Conservation (phyloP, 2,888 invertebrate genomes). For the Sisyra nigra region DNA sequence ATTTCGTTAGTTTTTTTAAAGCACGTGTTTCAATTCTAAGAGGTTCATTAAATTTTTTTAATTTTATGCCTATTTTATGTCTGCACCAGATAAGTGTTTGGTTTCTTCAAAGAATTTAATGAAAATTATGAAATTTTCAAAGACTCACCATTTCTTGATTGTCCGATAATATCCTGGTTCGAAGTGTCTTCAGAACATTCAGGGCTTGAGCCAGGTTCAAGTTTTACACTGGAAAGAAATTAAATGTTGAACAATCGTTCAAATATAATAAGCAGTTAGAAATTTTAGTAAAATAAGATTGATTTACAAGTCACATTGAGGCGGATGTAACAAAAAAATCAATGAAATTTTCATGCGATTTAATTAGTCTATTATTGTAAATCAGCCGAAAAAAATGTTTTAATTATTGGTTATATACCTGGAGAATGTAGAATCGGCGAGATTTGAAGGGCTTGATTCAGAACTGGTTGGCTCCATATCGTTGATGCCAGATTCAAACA, state of each 20-base stretch:
- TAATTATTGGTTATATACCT: conserved; percentile 17
- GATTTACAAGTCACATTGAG: no score
- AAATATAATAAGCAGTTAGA: no score
- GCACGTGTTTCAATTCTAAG: conserved; percentile 24
- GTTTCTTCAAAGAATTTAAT: no score
- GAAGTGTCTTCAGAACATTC: conserved; percentile 27
- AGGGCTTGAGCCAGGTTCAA: conserved; percentile 26
- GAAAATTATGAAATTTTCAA: conserved; percentile 3
- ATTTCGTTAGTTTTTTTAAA: conserved; percentile 10
- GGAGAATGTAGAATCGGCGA: conserved; percentile 26
- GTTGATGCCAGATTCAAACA: conserved; percentile 6
- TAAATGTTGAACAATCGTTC: background rate
- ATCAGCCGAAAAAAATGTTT: background rate
- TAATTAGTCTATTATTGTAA: no score
- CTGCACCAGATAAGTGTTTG: no score
- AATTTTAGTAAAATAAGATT: no score
- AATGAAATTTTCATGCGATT: no score
- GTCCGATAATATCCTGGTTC: conserved; percentile 22
- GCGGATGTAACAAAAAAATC: no score
- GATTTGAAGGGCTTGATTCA: conserved; percentile 22
- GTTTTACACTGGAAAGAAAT: conserved; percentile 22
- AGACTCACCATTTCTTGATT: conserved; percentile 7
- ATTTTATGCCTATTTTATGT: conserved; percentile 15
- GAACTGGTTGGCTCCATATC: conserved; percentile 28
- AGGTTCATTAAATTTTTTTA: conserved; percentile 22